Conservation (phyloP, 2,888 invertebrate genomes). For the Parthenolecanium corni region DNA sequence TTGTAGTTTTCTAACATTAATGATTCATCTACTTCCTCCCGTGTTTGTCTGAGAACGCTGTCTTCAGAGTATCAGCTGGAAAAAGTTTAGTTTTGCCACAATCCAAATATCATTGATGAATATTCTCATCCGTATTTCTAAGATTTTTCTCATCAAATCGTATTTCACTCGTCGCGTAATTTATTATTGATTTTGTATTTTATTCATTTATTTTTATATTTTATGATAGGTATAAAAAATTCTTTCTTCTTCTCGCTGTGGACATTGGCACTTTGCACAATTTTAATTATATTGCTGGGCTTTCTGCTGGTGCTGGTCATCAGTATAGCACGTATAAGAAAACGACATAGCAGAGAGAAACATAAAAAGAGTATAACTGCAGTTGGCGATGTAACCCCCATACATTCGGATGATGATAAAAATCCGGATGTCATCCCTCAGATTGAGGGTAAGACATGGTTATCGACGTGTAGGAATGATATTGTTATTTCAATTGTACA, state of each 20-base stretch:
- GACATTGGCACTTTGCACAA: slow-evolving; percentile 3
- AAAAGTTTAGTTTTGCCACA: no score
- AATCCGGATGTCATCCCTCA: slow-evolving; percentile 30
- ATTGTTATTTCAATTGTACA: neutral
- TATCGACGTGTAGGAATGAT: neutral
- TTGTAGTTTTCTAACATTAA: no score
- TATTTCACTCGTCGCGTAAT: no score
- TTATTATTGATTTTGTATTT: no score
- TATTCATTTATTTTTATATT: neutral
- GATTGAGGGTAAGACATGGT: slow-evolving; percentile 23
- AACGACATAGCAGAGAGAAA: slow-evolving; percentile 3
- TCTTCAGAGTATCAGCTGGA: no score
- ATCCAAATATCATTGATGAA: no score
- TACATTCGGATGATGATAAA: slow-evolving; percentile 34
- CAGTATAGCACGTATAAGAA: slow-evolving; percentile 5
- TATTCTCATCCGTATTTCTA: no score
- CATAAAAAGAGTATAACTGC: slow-evolving; percentile 4
- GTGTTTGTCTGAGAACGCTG: no score
- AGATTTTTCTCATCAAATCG: no score
- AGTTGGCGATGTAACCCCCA: slow-evolving; percentile 34
- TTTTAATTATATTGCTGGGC: slow-evolving; percentile 9
- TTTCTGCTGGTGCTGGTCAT: slow-evolving; percentile 10
- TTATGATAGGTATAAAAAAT: slow-evolving; percentile 14
- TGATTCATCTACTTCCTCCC: no score
- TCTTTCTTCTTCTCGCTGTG: slow-evolving; percentile 9